These are phyloP conservation scores for Rhinatrema bivittatum DNA, from an alignment of 2,797 vertebrate species.

Conservation along the genomic window DNA sequence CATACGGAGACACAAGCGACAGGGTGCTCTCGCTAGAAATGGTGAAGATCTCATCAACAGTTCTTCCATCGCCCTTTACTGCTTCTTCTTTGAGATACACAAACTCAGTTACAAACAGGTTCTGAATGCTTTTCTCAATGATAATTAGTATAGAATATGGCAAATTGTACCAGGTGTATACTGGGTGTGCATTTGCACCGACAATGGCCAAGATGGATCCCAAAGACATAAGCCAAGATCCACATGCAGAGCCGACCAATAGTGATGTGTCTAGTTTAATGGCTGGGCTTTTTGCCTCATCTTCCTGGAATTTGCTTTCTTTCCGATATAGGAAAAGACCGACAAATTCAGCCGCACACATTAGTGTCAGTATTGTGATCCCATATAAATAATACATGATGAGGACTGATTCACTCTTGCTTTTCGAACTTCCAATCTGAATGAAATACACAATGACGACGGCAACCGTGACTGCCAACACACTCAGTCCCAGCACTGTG, in stretches of 20 bases:
- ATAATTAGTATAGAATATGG: conserved; percentile 77
- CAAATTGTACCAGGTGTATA: conserved; percentile 79
- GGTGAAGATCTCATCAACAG: conserved; percentile 62
- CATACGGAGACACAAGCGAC: conserved; percentile 40
- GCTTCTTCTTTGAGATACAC: conserved; percentile 63
- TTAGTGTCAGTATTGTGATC: conserved; percentile 67
- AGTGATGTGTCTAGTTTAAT: conserved; percentile 81
- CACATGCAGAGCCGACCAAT: conserved; percentile 78
- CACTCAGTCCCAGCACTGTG: conserved; percentile 67
- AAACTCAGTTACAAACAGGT: conserved; percentile 88
- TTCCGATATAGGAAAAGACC: conserved; percentile 75
- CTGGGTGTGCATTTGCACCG: conserved; percentile 51
- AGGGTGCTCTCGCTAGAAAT: conserved; percentile 40
- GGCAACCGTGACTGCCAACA: conserved; percentile 74
- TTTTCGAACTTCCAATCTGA: conserved; percentile 65
- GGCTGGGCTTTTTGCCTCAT: conserved; percentile 74
- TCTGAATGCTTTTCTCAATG: conserved; percentile 86
- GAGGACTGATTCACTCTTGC: conserved; percentile 67
- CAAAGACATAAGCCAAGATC: conserved; percentile 93
- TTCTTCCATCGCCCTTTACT: conserved; percentile 26
- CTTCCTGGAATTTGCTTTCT: conserved; percentile 61
- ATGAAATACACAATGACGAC: conserved; percentile 81
- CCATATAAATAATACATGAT: conserved; percentile 84
- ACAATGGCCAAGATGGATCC: conserved; percentile 77
- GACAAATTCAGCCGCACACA: conserved; percentile 64